Conservation (phyloP, 2,797 vertebrate species). For the Enteromius unitaeniatus region DNA sequence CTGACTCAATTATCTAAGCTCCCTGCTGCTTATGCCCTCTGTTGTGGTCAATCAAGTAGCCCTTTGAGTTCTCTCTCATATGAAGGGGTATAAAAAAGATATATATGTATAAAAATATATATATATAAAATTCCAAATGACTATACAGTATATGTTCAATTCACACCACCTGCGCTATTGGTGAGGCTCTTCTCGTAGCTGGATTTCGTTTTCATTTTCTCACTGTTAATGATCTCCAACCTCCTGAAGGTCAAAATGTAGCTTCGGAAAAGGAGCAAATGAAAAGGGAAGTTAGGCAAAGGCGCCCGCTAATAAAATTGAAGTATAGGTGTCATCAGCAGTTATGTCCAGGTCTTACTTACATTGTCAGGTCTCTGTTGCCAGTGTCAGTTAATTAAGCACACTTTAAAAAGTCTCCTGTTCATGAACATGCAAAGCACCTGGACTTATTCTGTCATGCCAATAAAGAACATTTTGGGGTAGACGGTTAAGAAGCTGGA, state of each 20-base stretch:
- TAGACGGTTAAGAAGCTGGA: slow-evolving; percentile 16
- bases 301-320: slow-evolving; percentile 41
- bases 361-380: slow-evolving; percentile 38
- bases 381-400: slow-evolving; percentile 51
- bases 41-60: slow-evolving; percentile 62
- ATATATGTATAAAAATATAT: slow-evolving; percentile 44
- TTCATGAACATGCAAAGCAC: background rate
- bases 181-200: slow-evolving; percentile 46
- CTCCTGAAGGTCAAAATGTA: slow-evolving; percentile 57
- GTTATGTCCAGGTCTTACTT: slow-evolving; percentile 45
- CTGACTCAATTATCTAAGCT: slow-evolving; percentile 66
- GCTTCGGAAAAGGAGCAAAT: background rate
- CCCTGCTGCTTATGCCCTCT: slow-evolving; percentile 63
- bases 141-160: slow-evolving; percentile 20
- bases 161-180: slow-evolving; percentile 43
- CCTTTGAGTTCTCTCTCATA: slow-evolving; percentile 62
- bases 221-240: slow-evolving; percentile 60
- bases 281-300: slow-evolving; percentile 23
- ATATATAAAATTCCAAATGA: slow-evolving; percentile 46
- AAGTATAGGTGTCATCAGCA: slow-evolving; percentile 33
- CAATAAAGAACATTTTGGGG: background rate
- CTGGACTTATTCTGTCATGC: slow-evolving; percentile 24
- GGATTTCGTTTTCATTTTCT: slow-evolving; percentile 56
- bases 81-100: slow-evolving; percentile 41
- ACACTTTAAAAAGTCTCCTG: slow-evolving; percentile 5